Conservation (phyloP, 64 coral and sea anemone species). For the Platygyra sinensis region DNA sequence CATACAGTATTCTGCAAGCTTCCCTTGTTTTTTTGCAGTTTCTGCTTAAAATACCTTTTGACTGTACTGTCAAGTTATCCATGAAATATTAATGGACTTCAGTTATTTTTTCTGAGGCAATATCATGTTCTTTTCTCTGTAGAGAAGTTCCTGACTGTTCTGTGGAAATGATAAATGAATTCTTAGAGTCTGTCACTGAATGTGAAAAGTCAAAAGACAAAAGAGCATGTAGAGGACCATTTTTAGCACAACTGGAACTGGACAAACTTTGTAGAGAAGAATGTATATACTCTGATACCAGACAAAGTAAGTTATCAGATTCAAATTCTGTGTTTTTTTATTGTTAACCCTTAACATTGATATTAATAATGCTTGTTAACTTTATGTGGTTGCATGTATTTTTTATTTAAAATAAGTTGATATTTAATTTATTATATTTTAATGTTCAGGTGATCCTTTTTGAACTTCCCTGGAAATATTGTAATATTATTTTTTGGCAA, state of each 20-base stretch:
- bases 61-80: too few relatives aligned
- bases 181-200: conserved; percentile 68
- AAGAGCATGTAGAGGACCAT: conserved; percentile 80
- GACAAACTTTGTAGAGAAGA: conserved; percentile 56
- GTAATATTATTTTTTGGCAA: neutral
- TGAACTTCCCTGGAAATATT: neutral
- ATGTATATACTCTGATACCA: conserved; percentile 54
- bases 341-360: too few relatives aligned
- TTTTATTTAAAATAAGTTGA: too few relatives aligned
- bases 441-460: neutral
- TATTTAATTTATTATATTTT: too few relatives aligned
- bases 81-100: too few relatives aligned
- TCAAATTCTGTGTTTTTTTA: too few relatives aligned
- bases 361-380: too few relatives aligned
- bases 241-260: conserved; percentile 86
- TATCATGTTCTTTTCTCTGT: neutral
- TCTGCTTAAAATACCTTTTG: too few relatives aligned
- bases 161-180: conserved; percentile 48
- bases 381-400: too few relatives aligned
- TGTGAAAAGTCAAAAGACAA: conserved; percentile 81
- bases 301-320: conserved; percentile 49
- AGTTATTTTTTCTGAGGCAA: neutral
- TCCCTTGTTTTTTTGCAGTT: too few relatives aligned
- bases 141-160: conserved; percentile 78
- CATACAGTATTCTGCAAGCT: too few relatives aligned